These are phyloP conservation scores for Hyposoter didymator DNA, from an alignment of 2,888 invertebrate genomes.

Conservation along the genomic window DNA sequence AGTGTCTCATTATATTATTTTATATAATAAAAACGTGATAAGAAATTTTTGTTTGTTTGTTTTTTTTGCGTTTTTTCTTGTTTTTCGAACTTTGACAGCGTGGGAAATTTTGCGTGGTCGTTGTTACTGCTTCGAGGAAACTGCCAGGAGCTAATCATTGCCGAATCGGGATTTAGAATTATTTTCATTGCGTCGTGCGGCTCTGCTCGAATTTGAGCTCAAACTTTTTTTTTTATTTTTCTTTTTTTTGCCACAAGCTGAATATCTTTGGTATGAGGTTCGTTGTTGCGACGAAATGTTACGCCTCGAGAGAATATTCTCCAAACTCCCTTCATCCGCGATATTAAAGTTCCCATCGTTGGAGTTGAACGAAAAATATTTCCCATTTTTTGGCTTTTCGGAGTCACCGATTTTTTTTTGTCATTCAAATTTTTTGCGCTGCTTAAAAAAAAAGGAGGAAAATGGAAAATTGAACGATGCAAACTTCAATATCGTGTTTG, in stretches of 20 bases:
- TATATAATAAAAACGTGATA: constrained; percentile 70
- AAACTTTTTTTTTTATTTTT: constrained; percentile 3
- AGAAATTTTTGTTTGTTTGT: constrained; percentile 26
- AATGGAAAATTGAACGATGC: too few relatives aligned
- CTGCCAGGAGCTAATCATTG: constrained; percentile 26
- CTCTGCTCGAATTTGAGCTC: constrained; percentile 23
- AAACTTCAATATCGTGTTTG: constrained; percentile 20
- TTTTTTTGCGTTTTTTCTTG: constrained; percentile 29
- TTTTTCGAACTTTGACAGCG: constrained; percentile 45
- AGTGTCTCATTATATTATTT: constrained; percentile 73
- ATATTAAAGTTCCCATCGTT: not conserved
- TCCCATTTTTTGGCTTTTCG: constrained; percentile 11
- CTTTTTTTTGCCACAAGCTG: constrained; percentile 61
- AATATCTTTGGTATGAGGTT: constrained; percentile 82
- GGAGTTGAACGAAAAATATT: not conserved
- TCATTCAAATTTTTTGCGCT: not conserved
- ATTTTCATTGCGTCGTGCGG: not conserved
- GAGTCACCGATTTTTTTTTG: not conserved
- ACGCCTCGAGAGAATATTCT: constrained; percentile 44
- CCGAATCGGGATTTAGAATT: constrained; percentile 14
- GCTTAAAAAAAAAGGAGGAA: too few relatives aligned
- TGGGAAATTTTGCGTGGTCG: constrained; percentile 30
- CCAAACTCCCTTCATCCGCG: constrained; percentile 28
- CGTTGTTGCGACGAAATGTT: constrained; percentile 76
- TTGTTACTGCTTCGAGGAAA: constrained; percentile 6